A percentile compares a stretch with the other conserved stretches of the same genome.
phyloP scores from a whole-genome alignment of 2,888 invertebrate species.

The Malacosoma neustria region DNA sequence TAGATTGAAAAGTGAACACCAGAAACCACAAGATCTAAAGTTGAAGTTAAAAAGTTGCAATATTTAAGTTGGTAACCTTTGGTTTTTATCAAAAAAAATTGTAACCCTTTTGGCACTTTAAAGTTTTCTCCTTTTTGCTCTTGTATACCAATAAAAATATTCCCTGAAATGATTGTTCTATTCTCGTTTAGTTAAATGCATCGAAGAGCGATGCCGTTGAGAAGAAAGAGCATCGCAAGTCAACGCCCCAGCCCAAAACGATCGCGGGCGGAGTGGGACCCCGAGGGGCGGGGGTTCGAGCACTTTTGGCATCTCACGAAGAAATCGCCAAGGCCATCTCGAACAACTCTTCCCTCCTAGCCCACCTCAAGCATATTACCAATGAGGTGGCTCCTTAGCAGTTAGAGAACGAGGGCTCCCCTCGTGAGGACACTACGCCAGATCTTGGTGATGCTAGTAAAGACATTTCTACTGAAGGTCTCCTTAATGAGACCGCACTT shows the following conservation, averaged over 20 bases:
- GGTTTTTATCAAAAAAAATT: too few species aligned
- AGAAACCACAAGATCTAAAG: too few species aligned
- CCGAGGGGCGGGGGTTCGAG: conserved; percentile 38
- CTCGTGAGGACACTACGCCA: background rate
- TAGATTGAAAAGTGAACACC: too few species aligned
- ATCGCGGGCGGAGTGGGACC: conserved; percentile 15
- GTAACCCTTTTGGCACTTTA: too few species aligned
- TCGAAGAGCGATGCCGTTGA: conserved; percentile 3
- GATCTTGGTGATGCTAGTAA: too few species aligned
- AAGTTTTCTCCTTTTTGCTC: too few species aligned
- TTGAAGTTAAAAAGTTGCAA: too few species aligned
- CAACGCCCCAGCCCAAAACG: conserved; percentile 4
- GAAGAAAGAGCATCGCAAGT: background rate
- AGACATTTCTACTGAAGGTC: too few species aligned
- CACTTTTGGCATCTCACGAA: conserved; percentile 41
- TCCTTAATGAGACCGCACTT: too few species aligned
- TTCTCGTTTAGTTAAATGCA: conserved; percentile 5
- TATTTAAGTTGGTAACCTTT: too few species aligned
- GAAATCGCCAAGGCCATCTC: conserved; percentile 30
- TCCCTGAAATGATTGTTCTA: too few species aligned
- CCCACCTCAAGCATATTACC: conserved; percentile 15
- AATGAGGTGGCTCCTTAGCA: conserved; percentile 20
- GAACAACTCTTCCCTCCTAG: conserved; percentile 32
- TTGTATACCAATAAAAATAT: too few species aligned
- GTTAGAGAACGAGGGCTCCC: background rate